Conservation (phyloP, 2,797 vertebrate genomes). For the Thaleichthys pacificus region DNA sequence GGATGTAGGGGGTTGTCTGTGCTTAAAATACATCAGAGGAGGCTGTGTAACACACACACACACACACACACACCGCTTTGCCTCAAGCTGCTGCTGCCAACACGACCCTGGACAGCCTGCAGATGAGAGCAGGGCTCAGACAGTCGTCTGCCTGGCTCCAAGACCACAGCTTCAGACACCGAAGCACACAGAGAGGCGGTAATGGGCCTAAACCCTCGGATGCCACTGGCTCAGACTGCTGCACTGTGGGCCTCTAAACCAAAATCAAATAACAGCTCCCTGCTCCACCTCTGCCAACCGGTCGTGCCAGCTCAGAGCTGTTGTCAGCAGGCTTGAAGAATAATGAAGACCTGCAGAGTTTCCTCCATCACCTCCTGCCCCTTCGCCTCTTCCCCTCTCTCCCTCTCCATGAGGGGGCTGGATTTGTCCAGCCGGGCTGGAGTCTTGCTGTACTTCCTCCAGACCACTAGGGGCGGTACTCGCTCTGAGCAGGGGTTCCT, state of each 20-base stretch:
- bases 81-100: too few species aligned
- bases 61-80: too few species aligned
- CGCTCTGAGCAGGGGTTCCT: not conserved
- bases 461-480: not conserved
- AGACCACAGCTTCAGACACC: conserved; percentile 26
- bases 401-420: conserved; percentile 42
- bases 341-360: conserved; percentile 44
- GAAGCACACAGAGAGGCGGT: conserved; percentile 29
- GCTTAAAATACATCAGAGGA: conserved; percentile 33
- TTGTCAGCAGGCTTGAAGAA: conserved; percentile 38
- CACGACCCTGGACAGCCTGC: too few species aligned
- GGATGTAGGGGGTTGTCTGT: conserved; percentile 6
- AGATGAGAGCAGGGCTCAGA: too few species aligned
- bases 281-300: conserved; percentile 33
- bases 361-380: conserved; percentile 33
- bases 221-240: conserved; percentile 26
- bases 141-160: not conserved
- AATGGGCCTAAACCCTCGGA: conserved; percentile 26
- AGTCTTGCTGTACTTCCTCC: conserved; percentile 24
- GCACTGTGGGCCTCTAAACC: conserved; percentile 37
- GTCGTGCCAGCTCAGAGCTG: conserved; percentile 14
- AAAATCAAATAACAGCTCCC: conserved; percentile 52
- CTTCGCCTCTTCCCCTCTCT: conserved; percentile 14
- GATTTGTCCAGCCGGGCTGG: conserved; percentile 26
- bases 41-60: conserved; percentile 14